These are phyloP conservation scores for Smutsia temminckii DNA, from an alignment of 2,797 vertebrate species.

Conservation along the genomic window DNA sequence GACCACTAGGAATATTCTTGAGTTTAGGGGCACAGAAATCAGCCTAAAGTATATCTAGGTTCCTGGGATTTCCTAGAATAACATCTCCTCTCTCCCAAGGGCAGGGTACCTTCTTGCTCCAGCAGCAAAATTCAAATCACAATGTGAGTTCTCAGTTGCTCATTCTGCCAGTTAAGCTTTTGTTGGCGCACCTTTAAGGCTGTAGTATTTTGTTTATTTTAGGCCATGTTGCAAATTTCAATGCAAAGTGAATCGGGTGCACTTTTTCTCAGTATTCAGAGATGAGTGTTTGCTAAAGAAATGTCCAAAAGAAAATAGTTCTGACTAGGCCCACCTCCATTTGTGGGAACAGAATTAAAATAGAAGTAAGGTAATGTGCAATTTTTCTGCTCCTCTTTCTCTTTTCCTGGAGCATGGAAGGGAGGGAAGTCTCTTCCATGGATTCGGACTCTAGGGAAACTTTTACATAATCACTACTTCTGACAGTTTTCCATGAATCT, in stretches of 20 bases:
- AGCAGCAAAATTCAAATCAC: background rate
- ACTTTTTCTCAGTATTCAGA: background rate
- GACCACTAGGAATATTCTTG: background rate
- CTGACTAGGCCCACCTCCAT: background rate
- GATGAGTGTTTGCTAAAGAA: slow-evolving; percentile 9
- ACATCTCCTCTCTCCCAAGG: background rate
- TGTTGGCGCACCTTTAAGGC: background rate
- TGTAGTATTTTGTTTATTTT: background rate
- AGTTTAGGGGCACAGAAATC: background rate
- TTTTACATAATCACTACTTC: slow-evolving; percentile 50
- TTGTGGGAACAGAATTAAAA: background rate
- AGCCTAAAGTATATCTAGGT: background rate
- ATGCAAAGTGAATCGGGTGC: background rate
- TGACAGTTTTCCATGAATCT: slow-evolving; percentile 60
- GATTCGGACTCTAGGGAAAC: slow-evolving; percentile 48
- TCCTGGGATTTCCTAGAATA: background rate
- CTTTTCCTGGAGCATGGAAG: background rate
- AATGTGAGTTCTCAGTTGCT: background rate
- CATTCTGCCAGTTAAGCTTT: background rate
- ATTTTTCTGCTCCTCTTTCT: background rate
- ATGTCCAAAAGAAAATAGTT: background rate
- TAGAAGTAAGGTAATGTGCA: background rate
- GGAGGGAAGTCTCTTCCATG: background rate
- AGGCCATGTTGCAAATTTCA: background rate
- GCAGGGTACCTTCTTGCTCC: background rate